Evolutionary conservation across 1,140 invertebrate species (phyloP).

Genomic region (Lordiphosa stackelbergi): DNA sequence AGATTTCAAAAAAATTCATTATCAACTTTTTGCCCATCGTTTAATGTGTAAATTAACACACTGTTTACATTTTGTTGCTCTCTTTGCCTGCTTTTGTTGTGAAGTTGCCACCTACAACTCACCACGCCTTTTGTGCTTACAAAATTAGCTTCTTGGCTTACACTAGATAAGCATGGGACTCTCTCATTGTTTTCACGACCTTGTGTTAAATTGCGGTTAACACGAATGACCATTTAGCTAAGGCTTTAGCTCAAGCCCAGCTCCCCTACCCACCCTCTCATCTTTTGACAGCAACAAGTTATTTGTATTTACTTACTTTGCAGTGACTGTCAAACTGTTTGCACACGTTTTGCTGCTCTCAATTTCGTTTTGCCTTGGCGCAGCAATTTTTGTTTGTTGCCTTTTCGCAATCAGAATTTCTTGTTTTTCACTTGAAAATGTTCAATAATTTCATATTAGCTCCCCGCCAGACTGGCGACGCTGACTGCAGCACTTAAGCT

Average conservation of each 20-base stretch:
- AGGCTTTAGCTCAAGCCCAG: constrained; percentile 4
- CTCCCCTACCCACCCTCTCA: background rate
- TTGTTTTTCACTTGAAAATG: constrained; percentile 47
- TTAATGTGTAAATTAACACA: constrained; percentile 61
- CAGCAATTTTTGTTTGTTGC: constrained; percentile 32
- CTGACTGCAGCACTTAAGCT: constrained; percentile 41
- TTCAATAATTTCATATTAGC: constrained; percentile 36
- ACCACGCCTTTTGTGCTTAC: constrained; percentile 27
- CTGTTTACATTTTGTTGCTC: constrained; percentile 53
- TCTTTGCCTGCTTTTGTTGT: constrained; percentile 8
- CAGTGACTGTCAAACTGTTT: constrained; percentile 43
- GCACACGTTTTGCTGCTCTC: constrained; percentile 9
- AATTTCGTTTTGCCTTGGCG: constrained; percentile 21
- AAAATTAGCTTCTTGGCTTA: constrained; percentile 52
- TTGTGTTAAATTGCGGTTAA: constrained; percentile 60
- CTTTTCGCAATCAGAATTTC: constrained; percentile 22
- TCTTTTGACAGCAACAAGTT: constrained; percentile 50
- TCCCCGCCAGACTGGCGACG: constrained; percentile 54
- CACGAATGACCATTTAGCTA: constrained; percentile 42
- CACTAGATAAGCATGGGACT: constrained; percentile 56
- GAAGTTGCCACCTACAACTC: background rate
- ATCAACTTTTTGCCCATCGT: constrained; percentile 10
- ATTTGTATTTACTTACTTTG: constrained; percentile 9
- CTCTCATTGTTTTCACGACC: constrained; percentile 56
- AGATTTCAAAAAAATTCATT: too few species aligned